Conservation (phyloP, 1,140 invertebrate genomes). For the Drosophila dunni region DNA sequence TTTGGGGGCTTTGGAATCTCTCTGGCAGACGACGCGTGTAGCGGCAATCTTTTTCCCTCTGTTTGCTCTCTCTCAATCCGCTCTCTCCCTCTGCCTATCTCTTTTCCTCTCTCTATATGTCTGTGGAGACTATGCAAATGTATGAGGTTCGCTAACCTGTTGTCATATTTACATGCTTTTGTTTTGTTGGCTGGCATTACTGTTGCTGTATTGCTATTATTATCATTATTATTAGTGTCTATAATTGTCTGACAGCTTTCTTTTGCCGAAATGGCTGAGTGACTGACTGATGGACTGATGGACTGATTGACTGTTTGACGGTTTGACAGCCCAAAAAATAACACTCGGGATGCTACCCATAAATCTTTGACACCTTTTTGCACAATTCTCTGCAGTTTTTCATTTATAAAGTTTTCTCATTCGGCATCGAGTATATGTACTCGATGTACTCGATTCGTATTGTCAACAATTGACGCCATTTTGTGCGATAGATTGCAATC, state of each 20-base stretch:
- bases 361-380: slow-evolving; percentile 72
- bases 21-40: slow-evolving; percentile 55
- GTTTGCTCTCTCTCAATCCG: slow-evolving; percentile 7
- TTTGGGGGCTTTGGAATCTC: slow-evolving; percentile 32
- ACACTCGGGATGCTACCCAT: slow-evolving; percentile 35
- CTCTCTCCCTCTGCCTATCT: slow-evolving; percentile 11
- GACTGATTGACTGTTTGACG: slow-evolving; percentile 51
- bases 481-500: slow-evolving; percentile 73
- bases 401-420: slow-evolving; percentile 3
- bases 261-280: slow-evolving; percentile 64
- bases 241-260: slow-evolving; percentile 78
- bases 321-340: slow-evolving; percentile 29
- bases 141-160: slow-evolving; percentile 77
- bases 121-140: slow-evolving; percentile 62
- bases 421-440: slow-evolving; percentile 16
- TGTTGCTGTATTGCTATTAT: slow-evolving; percentile 44
- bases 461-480: slow-evolving; percentile 78
- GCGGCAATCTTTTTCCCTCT: slow-evolving; percentile 48
- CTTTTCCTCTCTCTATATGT: slow-evolving; percentile 2
- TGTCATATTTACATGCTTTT: slow-evolving; percentile 71
- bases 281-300: slow-evolving; percentile 49
- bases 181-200: slow-evolving; percentile 8
- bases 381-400: slow-evolving; percentile 43
- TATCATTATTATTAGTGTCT: slow-evolving; percentile 73
- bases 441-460: slow-evolving; percentile 44